phyloP scores from a whole-genome alignment of 1,140 invertebrate genomes.

The Pogonomyrmex californicus region DNA sequence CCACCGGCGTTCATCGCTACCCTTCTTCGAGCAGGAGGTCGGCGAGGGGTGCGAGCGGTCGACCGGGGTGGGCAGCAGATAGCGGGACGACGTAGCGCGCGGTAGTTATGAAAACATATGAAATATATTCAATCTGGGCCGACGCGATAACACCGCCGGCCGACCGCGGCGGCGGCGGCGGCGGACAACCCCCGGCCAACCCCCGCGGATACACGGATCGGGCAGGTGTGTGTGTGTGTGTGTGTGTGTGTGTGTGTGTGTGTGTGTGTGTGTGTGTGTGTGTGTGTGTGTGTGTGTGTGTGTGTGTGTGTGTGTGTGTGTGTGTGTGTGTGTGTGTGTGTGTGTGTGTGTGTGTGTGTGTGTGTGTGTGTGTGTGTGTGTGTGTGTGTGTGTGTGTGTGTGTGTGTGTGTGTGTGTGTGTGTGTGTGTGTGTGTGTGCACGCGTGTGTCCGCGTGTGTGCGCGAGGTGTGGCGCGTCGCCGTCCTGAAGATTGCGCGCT shows the following conservation, averaged over 20 bases:
- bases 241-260: neutral
- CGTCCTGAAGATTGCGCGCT: conserved; percentile 59
- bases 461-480: conserved; percentile 14
- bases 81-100: conserved; percentile 77
- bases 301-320: neutral
- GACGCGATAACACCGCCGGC: conserved; percentile 83
- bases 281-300: neutral
- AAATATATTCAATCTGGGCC: conserved; percentile 87
- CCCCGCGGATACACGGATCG: neutral
- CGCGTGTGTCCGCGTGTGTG: neutral
- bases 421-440: neutral
- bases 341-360: neutral
- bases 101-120: conserved; percentile 87
- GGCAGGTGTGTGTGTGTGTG: conserved; percentile 27
- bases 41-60: conserved; percentile 46
- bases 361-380: neutral
- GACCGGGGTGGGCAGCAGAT: conserved; percentile 74
- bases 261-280: neutral
- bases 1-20: neutral
- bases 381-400: neutral
- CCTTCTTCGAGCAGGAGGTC: conserved; percentile 10
- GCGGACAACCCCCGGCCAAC: conserved; percentile 57
- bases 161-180: conserved; percentile 73
- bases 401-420: neutral
- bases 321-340: neutral